phyloP scores from a whole-genome alignment of 1,140 invertebrate genomes.

The Oedothorax gibbosus region DNA sequence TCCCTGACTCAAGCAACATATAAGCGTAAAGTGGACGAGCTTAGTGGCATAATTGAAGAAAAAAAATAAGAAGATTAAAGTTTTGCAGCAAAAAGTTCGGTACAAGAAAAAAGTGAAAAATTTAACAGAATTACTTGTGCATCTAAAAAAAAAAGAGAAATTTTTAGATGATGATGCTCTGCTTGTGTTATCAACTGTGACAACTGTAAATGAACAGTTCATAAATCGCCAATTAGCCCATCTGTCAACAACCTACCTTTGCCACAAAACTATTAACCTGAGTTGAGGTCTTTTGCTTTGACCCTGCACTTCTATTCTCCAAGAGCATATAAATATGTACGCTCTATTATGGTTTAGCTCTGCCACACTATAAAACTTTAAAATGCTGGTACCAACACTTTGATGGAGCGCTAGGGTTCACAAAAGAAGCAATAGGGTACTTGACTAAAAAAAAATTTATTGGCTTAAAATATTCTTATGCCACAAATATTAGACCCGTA shows the following conservation, averaged over 20 bases:
- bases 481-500: too few species aligned
- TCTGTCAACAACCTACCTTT: neutral
- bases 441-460: too few species aligned
- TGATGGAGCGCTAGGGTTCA: neutral
- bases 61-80: neutral
- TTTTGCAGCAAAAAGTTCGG: neutral
- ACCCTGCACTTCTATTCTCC: too few species aligned
- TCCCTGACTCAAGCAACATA: neutral
- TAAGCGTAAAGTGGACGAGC: neutral
- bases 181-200: neutral
- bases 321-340: neutral
- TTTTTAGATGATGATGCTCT: neutral
- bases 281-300: neutral
- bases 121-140: neutral
- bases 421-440: too few species aligned
- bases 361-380: neutral
- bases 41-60: neutral
- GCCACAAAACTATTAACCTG: neutral
- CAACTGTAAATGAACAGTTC: neutral
- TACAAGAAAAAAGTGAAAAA: neutral
- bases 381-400: neutral
- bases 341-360: neutral
- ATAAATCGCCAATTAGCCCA: slow-evolving; percentile 1
- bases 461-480: too few species aligned
- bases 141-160: neutral